A percentile compares a stretch with the other conserved stretches of the same genome.
Conservation (phyloP, 1,140 invertebrate species). For the Hylaeus anthracinus region DNA sequence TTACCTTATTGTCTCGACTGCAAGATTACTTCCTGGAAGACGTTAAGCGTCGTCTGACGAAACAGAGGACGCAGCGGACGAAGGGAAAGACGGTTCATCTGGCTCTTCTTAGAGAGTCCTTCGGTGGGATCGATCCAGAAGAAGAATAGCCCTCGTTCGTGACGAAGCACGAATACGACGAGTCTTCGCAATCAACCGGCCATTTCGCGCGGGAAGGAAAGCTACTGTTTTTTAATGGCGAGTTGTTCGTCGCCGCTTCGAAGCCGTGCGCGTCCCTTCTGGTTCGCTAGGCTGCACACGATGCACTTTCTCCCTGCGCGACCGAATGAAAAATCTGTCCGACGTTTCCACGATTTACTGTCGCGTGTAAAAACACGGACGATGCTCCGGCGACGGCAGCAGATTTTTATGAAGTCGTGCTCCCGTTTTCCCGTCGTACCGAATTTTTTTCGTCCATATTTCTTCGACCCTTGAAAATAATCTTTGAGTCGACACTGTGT, state of each 20-base stretch:
- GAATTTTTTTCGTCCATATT: slow-evolving; percentile 29
- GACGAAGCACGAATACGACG: slow-evolving; percentile 59
- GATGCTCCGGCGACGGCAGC: slow-evolving; percentile 1
- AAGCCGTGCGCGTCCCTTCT: slow-evolving; percentile 30
- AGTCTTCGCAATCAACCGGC: slow-evolving; percentile 60
- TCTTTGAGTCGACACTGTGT: too few relatives aligned
- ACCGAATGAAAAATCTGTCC: slow-evolving; percentile 1
- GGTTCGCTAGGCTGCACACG: slow-evolving; percentile 17
- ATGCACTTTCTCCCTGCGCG: slow-evolving; percentile 9
- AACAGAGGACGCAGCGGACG: neutral
- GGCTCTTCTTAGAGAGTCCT: slow-evolving; percentile 26
- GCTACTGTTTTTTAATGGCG: slow-evolving; percentile 69
- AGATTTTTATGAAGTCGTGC: slow-evolving; percentile 4
- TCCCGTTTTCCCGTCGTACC: neutral
- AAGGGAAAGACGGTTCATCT: neutral
- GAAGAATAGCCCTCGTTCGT: slow-evolving; percentile 66
- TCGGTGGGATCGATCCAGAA: slow-evolving; percentile 44
- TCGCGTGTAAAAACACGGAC: slow-evolving; percentile 7
- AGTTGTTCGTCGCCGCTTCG: slow-evolving; percentile 46
- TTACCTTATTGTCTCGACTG: too few relatives aligned
- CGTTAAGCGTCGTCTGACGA: neutral
- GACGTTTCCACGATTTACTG: slow-evolving; percentile 22
- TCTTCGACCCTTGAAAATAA: neutral
- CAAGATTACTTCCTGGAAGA: neutral
- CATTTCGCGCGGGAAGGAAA: slow-evolving; percentile 62